A percentile compares a stretch with the other conserved stretches of the same genome.
Conservation (phyloP, 1,140 invertebrate genomes). For the Philopotamus ludificatus region DNA sequence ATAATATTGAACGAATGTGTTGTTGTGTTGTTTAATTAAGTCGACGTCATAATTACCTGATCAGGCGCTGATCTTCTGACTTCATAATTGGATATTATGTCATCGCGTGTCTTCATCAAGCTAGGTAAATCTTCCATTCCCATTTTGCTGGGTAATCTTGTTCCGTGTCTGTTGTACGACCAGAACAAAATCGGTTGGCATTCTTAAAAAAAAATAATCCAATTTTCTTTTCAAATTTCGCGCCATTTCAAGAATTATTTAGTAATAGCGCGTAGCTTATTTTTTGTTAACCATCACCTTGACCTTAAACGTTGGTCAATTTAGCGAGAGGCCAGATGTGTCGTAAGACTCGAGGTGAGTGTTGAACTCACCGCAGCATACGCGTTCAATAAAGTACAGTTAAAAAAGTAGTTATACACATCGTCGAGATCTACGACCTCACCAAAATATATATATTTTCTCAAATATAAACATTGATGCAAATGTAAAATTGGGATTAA, state of each 20-base stretch:
- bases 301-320: not conserved
- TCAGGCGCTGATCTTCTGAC: conserved; percentile 41
- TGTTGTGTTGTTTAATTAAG: not conserved
- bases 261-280: no score
- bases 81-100: conserved; percentile 61
- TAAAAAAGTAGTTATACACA: no score
- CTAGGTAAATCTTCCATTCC: conserved; percentile 56
- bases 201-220: conserved; percentile 48
- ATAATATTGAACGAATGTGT: conserved; percentile 12
- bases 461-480: no score
- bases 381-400: no score
- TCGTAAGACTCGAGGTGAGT: not conserved
- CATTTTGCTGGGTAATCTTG: conserved; percentile 57
- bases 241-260: not conserved
- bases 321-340: not conserved
- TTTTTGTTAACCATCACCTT: not conserved
- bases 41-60: conserved; percentile 21
- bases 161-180: conserved; percentile 65
- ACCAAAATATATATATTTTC: no score
- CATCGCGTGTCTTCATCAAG: conserved; percentile 56
- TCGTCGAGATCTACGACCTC: no score
- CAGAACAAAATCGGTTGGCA: conserved; percentile 64
- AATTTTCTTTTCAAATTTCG: not conserved
- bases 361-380: no score
- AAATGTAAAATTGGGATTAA: no score